A percentile compares a stretch with the other conserved stretches of the same genome.
Evolutionary conservation across 2,113 vertebrate genomes (phyloP).

Genomic region (Malurus elegans): DNA sequence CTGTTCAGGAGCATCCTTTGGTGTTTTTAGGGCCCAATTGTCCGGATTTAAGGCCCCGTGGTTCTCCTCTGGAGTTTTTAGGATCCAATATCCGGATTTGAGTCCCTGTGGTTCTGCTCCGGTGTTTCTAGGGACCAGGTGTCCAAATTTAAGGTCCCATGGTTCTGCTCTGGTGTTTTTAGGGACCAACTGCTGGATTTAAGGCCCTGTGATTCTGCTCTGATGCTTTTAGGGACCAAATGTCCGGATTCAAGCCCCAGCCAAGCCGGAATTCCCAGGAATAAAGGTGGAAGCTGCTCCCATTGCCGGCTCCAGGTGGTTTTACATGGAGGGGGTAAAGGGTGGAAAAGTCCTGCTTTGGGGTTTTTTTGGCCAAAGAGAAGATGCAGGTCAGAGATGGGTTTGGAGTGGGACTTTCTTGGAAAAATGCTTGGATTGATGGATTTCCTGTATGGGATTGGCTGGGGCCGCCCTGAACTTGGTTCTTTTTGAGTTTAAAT

Average conservation of each 20-base stretch:
- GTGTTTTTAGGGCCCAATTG: neutral
- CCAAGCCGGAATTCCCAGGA: accelerated
- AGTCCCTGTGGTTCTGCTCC: too few species aligned
- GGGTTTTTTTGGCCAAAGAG: neutral
- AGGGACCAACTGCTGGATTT: too few species aligned
- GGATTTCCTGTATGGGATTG: neutral
- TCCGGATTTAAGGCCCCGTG: neutral
- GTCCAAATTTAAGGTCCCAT: too few species aligned
- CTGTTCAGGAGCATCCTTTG: neutral
- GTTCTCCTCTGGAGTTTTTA: too few species aligned
- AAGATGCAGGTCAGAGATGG: neutral
- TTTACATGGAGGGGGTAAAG: too few species aligned
- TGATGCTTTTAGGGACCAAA: too few species aligned
- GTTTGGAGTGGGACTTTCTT: neutral
- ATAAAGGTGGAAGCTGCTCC: neutral
- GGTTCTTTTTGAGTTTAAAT: neutral
- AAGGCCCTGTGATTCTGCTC: too few species aligned
- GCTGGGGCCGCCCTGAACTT: accelerated
- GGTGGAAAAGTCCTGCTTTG: too few species aligned
- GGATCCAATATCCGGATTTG: too few species aligned
- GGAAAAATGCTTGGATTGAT: neutral
- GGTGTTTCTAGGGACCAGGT: too few species aligned
- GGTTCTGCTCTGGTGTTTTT: too few species aligned
- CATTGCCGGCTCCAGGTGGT: too few species aligned
- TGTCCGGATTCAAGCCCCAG: neutral